Conservation (phyloP, 2,888 invertebrate species). For the Apodemia duryi region DNA sequence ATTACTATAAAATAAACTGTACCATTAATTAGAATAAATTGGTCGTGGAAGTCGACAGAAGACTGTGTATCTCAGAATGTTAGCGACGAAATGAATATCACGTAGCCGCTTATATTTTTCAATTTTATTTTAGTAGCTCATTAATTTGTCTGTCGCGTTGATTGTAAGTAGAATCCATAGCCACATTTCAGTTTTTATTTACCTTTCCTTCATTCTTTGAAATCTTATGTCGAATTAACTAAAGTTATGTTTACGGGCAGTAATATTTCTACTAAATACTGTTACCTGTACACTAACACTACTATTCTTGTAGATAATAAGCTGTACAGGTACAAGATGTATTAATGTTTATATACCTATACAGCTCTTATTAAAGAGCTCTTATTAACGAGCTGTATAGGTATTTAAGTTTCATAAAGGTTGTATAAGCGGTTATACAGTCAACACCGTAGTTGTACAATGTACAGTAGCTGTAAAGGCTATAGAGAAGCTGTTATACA, state of each 20-base stretch:
- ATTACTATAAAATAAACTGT: conserved; percentile 15
- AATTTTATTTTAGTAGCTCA: conserved; percentile 18
- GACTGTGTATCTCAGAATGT: conserved; percentile 26
- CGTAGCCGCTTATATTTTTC: conserved; percentile 3
- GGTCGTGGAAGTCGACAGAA: conserved; percentile 32
- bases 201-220: conserved; percentile 4
- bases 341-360: no score
- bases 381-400: no score
- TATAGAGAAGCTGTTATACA: no score
- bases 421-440: no score
- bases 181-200: conserved; percentile 4
- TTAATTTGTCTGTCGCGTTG: conserved; percentile 19
- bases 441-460: no score
- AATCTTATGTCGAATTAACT: neutral
- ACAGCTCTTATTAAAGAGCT: no score
- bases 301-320: no score
- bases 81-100: conserved; percentile 22
- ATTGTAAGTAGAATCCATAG: neutral
- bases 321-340: no score
- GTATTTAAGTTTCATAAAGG: no score
- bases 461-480: no score
- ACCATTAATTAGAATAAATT: conserved; percentile 32
- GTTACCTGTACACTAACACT: neutral
- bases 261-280: neutral
- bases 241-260: neutral